Conservation (phyloP, 2,113 vertebrate species). For the Albula goreensis region DNA sequence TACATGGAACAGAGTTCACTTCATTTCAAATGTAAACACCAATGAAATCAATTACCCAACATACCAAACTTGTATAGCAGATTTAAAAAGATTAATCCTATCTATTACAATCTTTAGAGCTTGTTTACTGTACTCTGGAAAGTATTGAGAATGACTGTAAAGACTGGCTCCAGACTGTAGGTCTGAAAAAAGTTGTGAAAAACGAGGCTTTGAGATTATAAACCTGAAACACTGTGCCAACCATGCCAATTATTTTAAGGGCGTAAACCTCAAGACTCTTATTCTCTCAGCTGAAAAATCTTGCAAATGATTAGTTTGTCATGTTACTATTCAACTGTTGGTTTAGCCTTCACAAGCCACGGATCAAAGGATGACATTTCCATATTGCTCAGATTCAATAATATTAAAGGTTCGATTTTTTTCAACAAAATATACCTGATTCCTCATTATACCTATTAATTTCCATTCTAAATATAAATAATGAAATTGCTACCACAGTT, state of each 20-base stretch:
- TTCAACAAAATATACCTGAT: too few species aligned
- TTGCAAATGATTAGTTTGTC: background rate
- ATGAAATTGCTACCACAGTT: too few species aligned
- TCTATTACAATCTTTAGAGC: background rate
- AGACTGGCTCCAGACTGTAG: too few species aligned
- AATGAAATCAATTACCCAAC: background rate
- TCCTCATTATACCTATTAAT: too few species aligned
- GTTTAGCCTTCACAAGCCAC: background rate
- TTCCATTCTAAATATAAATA: too few species aligned
- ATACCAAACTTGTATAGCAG: background rate
- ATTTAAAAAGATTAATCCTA: background rate
- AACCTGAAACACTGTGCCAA: background rate
- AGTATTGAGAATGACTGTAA: background rate
- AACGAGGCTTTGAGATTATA: background rate
- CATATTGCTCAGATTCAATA: background rate
- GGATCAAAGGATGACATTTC: background rate
- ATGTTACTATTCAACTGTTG: background rate
- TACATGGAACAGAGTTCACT: background rate
- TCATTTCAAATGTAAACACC: background rate
- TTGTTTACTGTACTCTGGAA: background rate
- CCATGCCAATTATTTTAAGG: background rate
- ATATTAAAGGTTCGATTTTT: background rate
- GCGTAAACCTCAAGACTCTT: background rate
- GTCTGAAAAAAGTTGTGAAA: background rate
- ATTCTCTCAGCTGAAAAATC: background rate